Conservation (phyloP, 2,797 vertebrate species). For the Sylvilagus floridanus region DNA sequence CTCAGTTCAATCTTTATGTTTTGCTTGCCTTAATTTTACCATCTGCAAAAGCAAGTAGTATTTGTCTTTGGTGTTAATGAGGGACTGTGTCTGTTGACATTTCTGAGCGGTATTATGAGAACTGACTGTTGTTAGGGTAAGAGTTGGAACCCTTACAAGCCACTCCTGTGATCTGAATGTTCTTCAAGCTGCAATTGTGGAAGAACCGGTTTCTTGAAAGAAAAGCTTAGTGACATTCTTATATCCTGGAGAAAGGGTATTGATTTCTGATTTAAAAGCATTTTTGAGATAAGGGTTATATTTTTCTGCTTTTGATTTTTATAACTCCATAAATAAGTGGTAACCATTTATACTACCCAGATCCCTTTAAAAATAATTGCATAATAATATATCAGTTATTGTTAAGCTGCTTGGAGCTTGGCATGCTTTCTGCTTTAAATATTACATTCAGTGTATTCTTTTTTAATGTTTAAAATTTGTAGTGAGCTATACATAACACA, state of each 20-base stretch:
- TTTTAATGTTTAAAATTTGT: conserved; percentile 29
- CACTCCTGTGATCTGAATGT: conserved; percentile 19
- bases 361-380: conserved; percentile 7
- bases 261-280: conserved; percentile 46
- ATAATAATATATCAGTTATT: background rate
- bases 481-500: background rate
- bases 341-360: background rate
- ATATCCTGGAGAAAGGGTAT: background rate
- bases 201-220: conserved; percentile 69
- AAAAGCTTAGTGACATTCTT: conserved; percentile 31
- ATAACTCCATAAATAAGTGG: background rate
- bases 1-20: background rate
- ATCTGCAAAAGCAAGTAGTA: conserved; percentile 20
- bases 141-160: background rate
- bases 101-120: background rate
- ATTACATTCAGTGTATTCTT: conserved; percentile 6
- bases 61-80: background rate
- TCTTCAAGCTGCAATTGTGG: conserved; percentile 28
- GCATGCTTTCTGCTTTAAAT: background rate
- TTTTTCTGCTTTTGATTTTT: conserved; percentile 56
- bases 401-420: conserved; percentile 18
- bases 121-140: background rate
- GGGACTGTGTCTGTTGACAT: background rate
- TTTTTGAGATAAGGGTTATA: conserved; percentile 19
- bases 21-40: conserved; percentile 31